Evolutionary conservation across 2,888 invertebrate species (phyloP), one percentile per base, ranked within the genome.

Genomic region (Troglohyphantes excavatus): DNA sequence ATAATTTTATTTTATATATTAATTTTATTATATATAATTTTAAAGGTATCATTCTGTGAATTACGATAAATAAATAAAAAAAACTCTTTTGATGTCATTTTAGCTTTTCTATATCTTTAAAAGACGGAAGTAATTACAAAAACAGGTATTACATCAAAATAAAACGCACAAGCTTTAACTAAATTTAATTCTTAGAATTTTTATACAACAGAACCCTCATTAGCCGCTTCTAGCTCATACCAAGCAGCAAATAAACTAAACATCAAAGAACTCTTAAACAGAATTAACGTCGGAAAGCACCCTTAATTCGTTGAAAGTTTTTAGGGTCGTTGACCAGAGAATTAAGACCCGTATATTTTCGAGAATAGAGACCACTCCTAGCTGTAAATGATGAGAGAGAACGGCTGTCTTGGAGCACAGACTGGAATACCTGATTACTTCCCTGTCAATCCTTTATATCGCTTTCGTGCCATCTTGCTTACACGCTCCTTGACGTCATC

Each of bases 311-410:
- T 43, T 21, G 23, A 26, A n/a, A 0, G 17, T 63, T 61, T 33
- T 76, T 76, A 23, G 39, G 76, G 76, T 78, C 76, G 63, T n/a
- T 65, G 76, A 78, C 76, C 63, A 78, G 7, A 17, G 23, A 17
- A 33, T 27, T n/a, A 13, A 72, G 39, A 19, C 33, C 29, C 61
- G 9, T 23, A 39, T 78, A 63, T 39, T 63, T 63, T 33, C 21
- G 26, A 13, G 27, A 63, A 63, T 17, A 33, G 17, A 7, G 19
- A 39, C n/a, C 63, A 23, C 39, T 63, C 26, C 17, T 17, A 39
- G 9, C 43, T 26, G 17, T 21, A 63, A 65, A 78, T 23, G 61
- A 63, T 78, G 76, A 26, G 76, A 78, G n/a, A 33, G 63, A 23
- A 9, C 63, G 63, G 63, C 21, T 78, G 76, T 17, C 39, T 39